These are phyloP conservation scores for Mantis religiosa DNA, from an alignment of 2,888 invertebrate genomes.

Conservation along the genomic window DNA sequence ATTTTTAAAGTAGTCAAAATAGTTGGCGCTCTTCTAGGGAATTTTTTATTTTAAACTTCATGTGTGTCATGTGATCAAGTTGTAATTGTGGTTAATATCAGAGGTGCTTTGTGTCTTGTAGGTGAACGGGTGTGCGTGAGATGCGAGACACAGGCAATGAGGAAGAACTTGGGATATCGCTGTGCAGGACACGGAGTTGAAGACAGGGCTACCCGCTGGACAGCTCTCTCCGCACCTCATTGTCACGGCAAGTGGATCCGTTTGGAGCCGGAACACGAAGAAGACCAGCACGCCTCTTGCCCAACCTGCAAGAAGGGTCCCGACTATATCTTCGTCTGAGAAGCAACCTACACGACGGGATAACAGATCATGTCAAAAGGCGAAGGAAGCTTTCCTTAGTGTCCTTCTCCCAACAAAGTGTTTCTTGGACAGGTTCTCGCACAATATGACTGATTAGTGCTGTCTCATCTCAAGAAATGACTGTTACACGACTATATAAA, in stretches of 20 bases:
- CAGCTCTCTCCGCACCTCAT: conserved; percentile 77
- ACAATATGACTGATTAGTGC: background rate
- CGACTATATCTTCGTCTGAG: conserved; percentile 43
- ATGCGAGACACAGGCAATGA: conserved; percentile 78
- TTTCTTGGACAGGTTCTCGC: background rate
- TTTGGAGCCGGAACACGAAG: conserved; percentile 33
- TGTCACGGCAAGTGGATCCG: conserved; percentile 88
- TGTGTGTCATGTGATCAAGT: too few relatives aligned
- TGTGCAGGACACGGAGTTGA: conserved; percentile 83
- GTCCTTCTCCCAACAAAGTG: background rate
- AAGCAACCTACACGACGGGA: background rate
- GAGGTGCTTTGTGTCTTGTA: conserved; percentile 39
- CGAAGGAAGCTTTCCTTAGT: background rate
- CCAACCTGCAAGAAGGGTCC: conserved; percentile 41
- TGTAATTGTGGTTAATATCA: background rate
- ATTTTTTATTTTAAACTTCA: too few relatives aligned
- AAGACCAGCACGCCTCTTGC: conserved; percentile 26
- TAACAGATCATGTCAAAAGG: background rate
- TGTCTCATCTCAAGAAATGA: background rate
- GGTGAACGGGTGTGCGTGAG: conserved; percentile 75
- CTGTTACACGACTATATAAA: background rate
- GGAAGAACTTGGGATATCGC: conserved; percentile 67
- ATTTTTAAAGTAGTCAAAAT: too few relatives aligned
- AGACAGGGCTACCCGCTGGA: conserved; percentile 73
- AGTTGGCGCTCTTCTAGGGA: too few relatives aligned